Evolutionary conservation across 2,888 invertebrate genomes (phyloP).

Genomic region (Mystacides longicornis): DNA sequence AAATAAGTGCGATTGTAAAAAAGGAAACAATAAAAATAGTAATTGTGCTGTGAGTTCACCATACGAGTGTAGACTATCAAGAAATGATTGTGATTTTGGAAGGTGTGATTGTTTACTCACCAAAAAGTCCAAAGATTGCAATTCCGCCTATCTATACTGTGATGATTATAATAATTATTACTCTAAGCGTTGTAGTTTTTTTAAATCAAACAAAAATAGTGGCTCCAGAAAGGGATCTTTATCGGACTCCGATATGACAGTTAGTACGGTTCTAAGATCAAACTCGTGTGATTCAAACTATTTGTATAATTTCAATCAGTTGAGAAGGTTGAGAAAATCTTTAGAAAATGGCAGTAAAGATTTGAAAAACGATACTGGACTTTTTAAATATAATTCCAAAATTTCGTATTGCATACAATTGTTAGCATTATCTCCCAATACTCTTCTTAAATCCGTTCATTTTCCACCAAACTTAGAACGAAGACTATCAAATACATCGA

Average conservation of each 20-base stretch:
- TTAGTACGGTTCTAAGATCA: slow-evolving; percentile 24
- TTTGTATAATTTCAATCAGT: slow-evolving; percentile 23
- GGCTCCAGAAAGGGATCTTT: slow-evolving; percentile 3
- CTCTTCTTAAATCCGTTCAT: slow-evolving; percentile 22
- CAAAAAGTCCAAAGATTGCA: slow-evolving; percentile 11
- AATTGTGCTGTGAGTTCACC: slow-evolving; percentile 11
- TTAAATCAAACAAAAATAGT: neutral
- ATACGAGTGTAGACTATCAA: slow-evolving; percentile 20
- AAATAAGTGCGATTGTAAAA: slow-evolving; percentile 13
- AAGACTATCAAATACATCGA: slow-evolving; percentile 16
- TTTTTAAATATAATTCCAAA: slow-evolving; percentile 24
- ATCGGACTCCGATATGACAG: slow-evolving; percentile 21
- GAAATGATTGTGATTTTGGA: slow-evolving; percentile 21
- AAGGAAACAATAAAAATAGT: slow-evolving; percentile 6
- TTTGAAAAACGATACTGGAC: slow-evolving; percentile 8
- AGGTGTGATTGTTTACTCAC: slow-evolving; percentile 23
- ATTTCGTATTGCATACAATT: slow-evolving; percentile 25
- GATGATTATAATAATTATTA: slow-evolving; percentile 7
- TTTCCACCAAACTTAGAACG: slow-evolving; percentile 20
- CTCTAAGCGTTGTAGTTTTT: neutral
- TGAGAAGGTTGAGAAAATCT: slow-evolving; percentile 20
- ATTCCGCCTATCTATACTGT: slow-evolving; percentile 10
- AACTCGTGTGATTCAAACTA: slow-evolving; percentile 25
- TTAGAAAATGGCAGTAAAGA: slow-evolving; percentile 14
- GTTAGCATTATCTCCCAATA: slow-evolving; percentile 23